These are phyloP conservation scores for Lacanobia oleracea DNA, from an alignment of 2,888 invertebrate species.

Conservation along the genomic window DNA sequence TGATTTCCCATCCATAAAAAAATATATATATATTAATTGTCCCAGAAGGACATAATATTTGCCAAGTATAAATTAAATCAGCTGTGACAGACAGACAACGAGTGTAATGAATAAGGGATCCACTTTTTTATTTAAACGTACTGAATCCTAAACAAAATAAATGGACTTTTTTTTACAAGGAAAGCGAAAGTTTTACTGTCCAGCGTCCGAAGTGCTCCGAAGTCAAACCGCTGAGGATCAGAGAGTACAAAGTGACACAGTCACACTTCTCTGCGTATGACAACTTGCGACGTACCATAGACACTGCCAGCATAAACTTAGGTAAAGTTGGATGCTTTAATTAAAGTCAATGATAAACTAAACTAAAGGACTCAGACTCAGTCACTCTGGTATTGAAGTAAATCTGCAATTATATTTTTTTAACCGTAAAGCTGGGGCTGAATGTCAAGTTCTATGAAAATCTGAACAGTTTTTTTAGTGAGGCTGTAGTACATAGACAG, in stretches of 20 bases:
- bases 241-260: constrained; percentile 14
- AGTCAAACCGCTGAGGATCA: constrained; percentile 16
- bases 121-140: too few species aligned
- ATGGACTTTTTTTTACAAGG: constrained; percentile 36
- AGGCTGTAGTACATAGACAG: not conserved
- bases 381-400: not conserved
- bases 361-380: not conserved
- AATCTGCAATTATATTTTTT: not conserved
- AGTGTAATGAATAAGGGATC: too few species aligned
- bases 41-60: too few species aligned
- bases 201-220: constrained; percentile 25
- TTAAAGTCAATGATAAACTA: constrained; percentile 17
- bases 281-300: constrained; percentile 28
- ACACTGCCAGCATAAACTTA: constrained; percentile 2
- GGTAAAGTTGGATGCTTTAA: constrained; percentile 14
- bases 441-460: not conserved
- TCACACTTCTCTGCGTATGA: constrained; percentile 28
- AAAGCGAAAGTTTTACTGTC: constrained; percentile 53
- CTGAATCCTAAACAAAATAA: not conserved
- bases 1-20: too few species aligned
- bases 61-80: too few species aligned
- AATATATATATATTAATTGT: too few species aligned
- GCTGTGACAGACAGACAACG: too few species aligned
- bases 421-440: not conserved
- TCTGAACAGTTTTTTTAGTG: not conserved